Base-by-base conservation (phyloP, 2,113 vertebrate genomes). In the Leucoraja erinaceus region DNA sequence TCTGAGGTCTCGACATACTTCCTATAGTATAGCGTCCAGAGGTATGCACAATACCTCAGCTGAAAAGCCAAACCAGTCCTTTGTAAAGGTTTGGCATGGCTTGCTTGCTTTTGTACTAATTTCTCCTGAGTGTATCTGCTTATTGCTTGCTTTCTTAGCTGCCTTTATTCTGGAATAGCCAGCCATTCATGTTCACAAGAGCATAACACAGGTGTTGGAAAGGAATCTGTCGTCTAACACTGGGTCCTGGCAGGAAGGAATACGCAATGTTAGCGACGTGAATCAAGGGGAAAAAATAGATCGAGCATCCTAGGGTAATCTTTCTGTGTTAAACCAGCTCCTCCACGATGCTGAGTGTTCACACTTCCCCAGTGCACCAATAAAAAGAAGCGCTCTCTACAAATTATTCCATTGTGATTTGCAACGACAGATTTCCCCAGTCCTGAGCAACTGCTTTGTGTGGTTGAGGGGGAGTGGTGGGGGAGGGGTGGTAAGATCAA, bases 401-500 rank as follows among this genome's bases (percentile, higher is more conserved):
- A 47, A 47, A 10, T 72, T 11, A 38, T 54, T 91, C 38, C 68
- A 91, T 54, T 47, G 38, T 59, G 54, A 72, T 79, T 91, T 91
- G 68, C 33, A 31, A 28, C 33, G 38, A 9, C 90, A 88, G 83
- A 66, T 63, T 88, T 63, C 63, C 83, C 5, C 59, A 88, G 31
- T 88, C n/a, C 83, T 31, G 28, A 66, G 18, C 61, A 88, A 18
- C 28, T 66, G 61, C 61, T 88, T 6, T n/a, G 59, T n/a, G 18
- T 66, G n/a, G 83, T 11, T n/a, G 14, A 5, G 33, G 38, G 66
- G 20, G 38, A 12, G 63, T 16, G 31, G 66, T 10, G 7, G 68
- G 20, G 68, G 33, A 72, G 70, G 70, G 70, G 22, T 72, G 70
- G 68, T 91, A 74, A 91, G 63, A 91, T 91, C 90, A 91, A 91